Conservation (phyloP, 2,113 vertebrate species). For the Motacilla alba region DNA sequence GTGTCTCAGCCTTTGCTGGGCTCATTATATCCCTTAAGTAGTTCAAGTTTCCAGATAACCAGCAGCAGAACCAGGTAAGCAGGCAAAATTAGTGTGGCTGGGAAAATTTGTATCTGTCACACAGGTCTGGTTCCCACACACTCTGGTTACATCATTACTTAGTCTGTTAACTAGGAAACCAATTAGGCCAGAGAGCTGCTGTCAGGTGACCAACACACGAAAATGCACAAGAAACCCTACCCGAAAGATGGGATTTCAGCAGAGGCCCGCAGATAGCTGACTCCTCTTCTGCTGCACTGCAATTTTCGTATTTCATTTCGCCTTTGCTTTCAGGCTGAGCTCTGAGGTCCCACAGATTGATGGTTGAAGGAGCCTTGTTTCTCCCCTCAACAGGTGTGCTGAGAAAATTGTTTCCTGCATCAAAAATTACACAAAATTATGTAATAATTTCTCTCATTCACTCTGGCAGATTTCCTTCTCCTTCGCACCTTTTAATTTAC, state of each 20-base stretch:
- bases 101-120: slow-evolving; percentile 95
- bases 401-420: slow-evolving; percentile 76
- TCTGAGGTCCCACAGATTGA: slow-evolving; percentile 87
- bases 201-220: slow-evolving; percentile 94
- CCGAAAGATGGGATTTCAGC: slow-evolving; percentile 90
- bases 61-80: slow-evolving; percentile 84
- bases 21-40: slow-evolving; percentile 75
- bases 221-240: slow-evolving; percentile 89
- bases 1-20: slow-evolving; percentile 58
- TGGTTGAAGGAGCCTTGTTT: slow-evolving; percentile 73
- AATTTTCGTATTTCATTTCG: slow-evolving; percentile 99
- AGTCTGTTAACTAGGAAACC: slow-evolving; percentile 84
- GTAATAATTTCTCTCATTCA: slow-evolving; percentile 53
- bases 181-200: slow-evolving; percentile 75
- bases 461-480: slow-evolving; percentile 19
- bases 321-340: slow-evolving; percentile 94
- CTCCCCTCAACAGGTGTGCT: slow-evolving; percentile 73
- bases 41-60: slow-evolving; percentile 93
- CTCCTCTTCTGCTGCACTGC: slow-evolving; percentile 87
- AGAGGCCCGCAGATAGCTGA: slow-evolving; percentile 90
- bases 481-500: slow-evolving; percentile 44
- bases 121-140: slow-evolving; percentile 97
- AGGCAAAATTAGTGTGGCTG: slow-evolving; percentile 87
- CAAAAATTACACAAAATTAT: slow-evolving; percentile 60
- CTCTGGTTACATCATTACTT: slow-evolving; percentile 99